Base-by-base conservation (phyloP, 1,140 invertebrate genomes). In the Bombus waltoni region DNA sequence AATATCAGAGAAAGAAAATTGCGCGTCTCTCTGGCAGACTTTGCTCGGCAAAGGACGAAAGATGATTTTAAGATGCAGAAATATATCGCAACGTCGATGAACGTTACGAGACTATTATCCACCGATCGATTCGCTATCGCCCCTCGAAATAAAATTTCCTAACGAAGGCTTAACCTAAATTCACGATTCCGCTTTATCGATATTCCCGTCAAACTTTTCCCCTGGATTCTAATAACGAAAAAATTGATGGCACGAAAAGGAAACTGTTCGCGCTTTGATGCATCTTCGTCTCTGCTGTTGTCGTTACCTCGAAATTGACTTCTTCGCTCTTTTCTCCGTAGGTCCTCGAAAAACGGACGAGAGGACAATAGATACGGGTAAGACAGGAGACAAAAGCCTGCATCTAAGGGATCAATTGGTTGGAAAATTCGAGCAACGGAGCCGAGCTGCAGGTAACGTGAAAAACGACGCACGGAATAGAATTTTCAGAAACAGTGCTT, bases 391-490 rank as follows among this genome's bases (percentile, higher is more conserved):
- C 75, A n/a, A 44, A 57, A 35, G 59, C 25, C 18, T 83, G 72
- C 79, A 66, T 62, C 57, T 74, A 22, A 32, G 9, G 68, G 13
- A 28, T 47, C 72, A 40, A 83, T 68, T 59, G 82, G 8, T 3
- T 74, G 57, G 70, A 85, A 74, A 85, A 81, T 85, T 81, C 42
- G 35, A n/a, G 22, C 22, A 79, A 42, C 25, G 66, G 40, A 62
- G 42, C 15, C 6, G 57, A 42, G 75, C 22, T 66, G 57, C 81
- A 71, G 66, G 38, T 59, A 59, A 62, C 65, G 42, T 59, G 76
- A 57, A 47, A 79, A 84, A 62, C 53, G 40, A 38, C 66, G 83
- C 47, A 11, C 40, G 53, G 72, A 72, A 79, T 79, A 28, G 53
- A 53, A 47, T 79, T 77, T 84, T 32, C 66, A 79, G 40, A 10